Percentiles rank a stretch among this genome's conserved stretches.
These are phyloP conservation scores for Discoglossus pictus DNA, from an alignment of 2,797 vertebrate genomes.

Conservation along the genomic window DNA sequence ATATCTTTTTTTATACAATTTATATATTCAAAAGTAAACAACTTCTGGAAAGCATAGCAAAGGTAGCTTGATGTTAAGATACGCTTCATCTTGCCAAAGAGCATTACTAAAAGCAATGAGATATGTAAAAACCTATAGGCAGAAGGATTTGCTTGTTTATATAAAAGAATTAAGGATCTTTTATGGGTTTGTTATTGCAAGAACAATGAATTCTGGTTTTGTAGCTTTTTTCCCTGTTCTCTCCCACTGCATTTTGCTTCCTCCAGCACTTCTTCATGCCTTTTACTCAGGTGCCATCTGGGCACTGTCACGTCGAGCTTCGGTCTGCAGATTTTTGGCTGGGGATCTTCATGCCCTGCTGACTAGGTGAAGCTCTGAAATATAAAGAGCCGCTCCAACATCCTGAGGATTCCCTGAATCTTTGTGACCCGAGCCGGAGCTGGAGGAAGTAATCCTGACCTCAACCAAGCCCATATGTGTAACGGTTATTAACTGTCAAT, in stretches of 20 bases:
- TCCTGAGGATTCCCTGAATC: constrained; percentile 44
- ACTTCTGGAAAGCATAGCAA: no score
- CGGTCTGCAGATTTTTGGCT: constrained; percentile 52
- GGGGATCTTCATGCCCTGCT: constrained; percentile 46
- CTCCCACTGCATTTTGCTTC: constrained; percentile 33
- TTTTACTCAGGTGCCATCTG: constrained; percentile 51
- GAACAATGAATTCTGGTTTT: constrained; percentile 32
- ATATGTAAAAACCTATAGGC: no score
- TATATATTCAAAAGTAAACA: no score
- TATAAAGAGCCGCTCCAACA: constrained; percentile 29
- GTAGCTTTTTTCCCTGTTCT: neutral
- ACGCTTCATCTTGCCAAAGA: no score
- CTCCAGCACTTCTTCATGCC: constrained; percentile 36
- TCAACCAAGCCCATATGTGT: neutral
- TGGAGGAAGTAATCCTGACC: constrained; percentile 8
- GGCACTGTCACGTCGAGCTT: constrained; percentile 48
- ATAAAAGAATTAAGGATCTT: constrained; percentile 22
- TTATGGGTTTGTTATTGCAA: constrained; percentile 9
- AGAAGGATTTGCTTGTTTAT: no score
- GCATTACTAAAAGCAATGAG: no score
- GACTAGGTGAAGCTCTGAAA: constrained; percentile 47
- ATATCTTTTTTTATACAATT: no score
- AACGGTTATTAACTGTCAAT: constrained; percentile 37
- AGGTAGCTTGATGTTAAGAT: no score
- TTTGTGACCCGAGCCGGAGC: constrained; percentile 5